phyloP scores from a whole-genome alignment of 1,140 invertebrate genomes.

The Pseudomyrmex cubaensis region DNA sequence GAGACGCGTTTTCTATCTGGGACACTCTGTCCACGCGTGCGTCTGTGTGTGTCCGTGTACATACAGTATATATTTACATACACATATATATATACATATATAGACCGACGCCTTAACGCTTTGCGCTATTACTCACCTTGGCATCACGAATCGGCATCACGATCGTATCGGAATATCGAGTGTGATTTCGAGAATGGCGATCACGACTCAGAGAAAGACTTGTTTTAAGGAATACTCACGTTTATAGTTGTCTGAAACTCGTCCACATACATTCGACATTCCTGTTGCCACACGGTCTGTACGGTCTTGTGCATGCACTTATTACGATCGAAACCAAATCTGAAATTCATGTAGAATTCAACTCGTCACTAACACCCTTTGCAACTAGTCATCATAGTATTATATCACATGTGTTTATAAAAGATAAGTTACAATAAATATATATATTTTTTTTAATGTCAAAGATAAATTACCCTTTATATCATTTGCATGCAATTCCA shows the following conservation, averaged over 20 bases:
- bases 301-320: conserved; percentile 41
- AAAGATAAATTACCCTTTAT: neutral
- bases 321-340: conserved; percentile 9
- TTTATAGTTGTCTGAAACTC: conserved; percentile 41
- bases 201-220: conserved; percentile 8
- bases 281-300: conserved; percentile 57
- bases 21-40: conserved; percentile 43
- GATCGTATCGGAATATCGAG: conserved; percentile 49
- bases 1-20: conserved; percentile 7
- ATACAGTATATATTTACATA: conserved; percentile 37
- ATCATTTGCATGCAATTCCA: conserved; percentile 48
- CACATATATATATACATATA: conserved; percentile 52
- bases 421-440: neutral
- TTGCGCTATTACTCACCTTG: conserved; percentile 73
- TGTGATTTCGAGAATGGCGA: conserved; percentile 42
- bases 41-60: conserved; percentile 50
- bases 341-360: conserved; percentile 47
- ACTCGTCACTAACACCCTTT: conserved; percentile 32
- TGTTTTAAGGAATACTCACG: conserved; percentile 27
- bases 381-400: conserved; percentile 24
- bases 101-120: conserved; percentile 71
- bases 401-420: neutral
- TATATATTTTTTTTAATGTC: too few relatives aligned
- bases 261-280: conserved; percentile 52
- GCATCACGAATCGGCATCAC: conserved; percentile 10